Conservation (phyloP, 2,113 vertebrate species). For the Cyphomyrus discorhynchus region DNA sequence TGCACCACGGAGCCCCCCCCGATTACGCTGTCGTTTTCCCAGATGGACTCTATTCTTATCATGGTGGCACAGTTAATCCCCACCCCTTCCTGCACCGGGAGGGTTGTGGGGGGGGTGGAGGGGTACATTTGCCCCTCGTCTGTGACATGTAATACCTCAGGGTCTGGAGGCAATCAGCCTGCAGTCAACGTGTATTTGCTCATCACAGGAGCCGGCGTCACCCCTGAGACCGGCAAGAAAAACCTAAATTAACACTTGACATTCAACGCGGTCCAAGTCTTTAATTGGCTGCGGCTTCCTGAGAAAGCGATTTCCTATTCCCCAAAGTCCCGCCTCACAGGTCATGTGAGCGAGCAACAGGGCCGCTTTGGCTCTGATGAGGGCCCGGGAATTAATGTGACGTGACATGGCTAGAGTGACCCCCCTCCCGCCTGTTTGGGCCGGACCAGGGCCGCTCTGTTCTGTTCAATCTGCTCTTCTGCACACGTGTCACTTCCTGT, state of each 20-base stretch:
- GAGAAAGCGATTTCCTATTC: slow-evolving; percentile 99
- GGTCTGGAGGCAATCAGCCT: slow-evolving; percentile 96
- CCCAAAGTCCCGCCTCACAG: slow-evolving; percentile 85
- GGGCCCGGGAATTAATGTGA: slow-evolving; percentile 98
- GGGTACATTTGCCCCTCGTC: slow-evolving; percentile 92
- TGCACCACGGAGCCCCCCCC: slow-evolving; percentile 22
- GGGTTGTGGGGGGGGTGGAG: slow-evolving; percentile 75
- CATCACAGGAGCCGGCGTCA: slow-evolving; percentile 86
- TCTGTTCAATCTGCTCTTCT: background rate
- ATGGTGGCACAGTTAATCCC: slow-evolving; percentile 80
- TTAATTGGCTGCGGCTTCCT: slow-evolving; percentile 99
- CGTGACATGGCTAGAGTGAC: slow-evolving; percentile 89
- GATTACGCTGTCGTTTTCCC: slow-evolving; percentile 39
- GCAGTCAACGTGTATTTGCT: slow-evolving; percentile 98
- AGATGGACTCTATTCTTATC: slow-evolving; percentile 76
- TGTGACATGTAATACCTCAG: slow-evolving; percentile 89
- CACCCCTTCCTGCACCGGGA: slow-evolving; percentile 57
- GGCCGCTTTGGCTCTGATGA: slow-evolving; percentile 92
- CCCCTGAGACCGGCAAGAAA: slow-evolving; percentile 58
- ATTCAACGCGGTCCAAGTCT: slow-evolving; percentile 99
- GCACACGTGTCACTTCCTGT: background rate
- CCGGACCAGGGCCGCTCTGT: background rate
- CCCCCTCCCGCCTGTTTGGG: background rate
- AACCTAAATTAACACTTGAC: slow-evolving; percentile 99
- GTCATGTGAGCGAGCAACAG: slow-evolving; percentile 78